These are phyloP conservation scores for Schrankia costaestrigalis DNA, from an alignment of 2,888 invertebrate species.

Conservation along the genomic window DNA sequence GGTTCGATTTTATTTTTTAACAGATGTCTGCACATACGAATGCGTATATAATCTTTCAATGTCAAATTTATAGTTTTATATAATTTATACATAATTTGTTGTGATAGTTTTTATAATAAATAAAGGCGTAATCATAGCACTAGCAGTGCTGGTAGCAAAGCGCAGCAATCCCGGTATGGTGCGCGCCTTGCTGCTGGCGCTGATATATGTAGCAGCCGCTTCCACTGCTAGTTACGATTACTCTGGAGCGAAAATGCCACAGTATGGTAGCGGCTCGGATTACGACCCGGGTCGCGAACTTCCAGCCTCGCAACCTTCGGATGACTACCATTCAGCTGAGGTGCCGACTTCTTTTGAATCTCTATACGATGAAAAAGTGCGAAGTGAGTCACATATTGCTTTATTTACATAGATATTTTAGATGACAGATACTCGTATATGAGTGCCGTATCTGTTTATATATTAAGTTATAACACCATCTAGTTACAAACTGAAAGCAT, in stretches of 20 bases:
- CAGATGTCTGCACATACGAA: constrained; percentile 20
- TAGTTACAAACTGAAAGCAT: too few relatives aligned
- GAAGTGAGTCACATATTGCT: too few relatives aligned
- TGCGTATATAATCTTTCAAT: constrained; percentile 31
- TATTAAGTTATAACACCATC: too few relatives aligned
- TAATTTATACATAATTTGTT: constrained; percentile 53
- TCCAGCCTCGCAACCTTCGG: constrained; percentile 21
- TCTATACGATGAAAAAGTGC: too few relatives aligned
- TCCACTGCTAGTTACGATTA: constrained; percentile 53
- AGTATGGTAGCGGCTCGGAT: constrained; percentile 46
- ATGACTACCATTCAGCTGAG: constrained; percentile 56
- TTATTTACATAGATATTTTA: too few relatives aligned
- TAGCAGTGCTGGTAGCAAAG: constrained; percentile 3
- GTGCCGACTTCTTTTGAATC: constrained; percentile 54
- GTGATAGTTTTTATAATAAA: constrained; percentile 32
- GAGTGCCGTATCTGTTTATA: too few relatives aligned
- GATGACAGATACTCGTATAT: too few relatives aligned
- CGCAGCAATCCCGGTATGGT: constrained; percentile 15
- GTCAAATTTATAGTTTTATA: constrained; percentile 68
- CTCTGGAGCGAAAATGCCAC: constrained; percentile 56
- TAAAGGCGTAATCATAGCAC: constrained; percentile 19
- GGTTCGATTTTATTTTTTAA: constrained; percentile 2
- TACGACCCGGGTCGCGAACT: constrained; percentile 38
- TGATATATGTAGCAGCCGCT: constrained; percentile 36
- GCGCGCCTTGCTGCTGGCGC: constrained; percentile 31